A percentile compares a stretch with the other conserved stretches of the same genome.
Evolutionary conservation across 2,888 invertebrate species (phyloP).

Genomic region (Zygogramma bicolorata): DNA sequence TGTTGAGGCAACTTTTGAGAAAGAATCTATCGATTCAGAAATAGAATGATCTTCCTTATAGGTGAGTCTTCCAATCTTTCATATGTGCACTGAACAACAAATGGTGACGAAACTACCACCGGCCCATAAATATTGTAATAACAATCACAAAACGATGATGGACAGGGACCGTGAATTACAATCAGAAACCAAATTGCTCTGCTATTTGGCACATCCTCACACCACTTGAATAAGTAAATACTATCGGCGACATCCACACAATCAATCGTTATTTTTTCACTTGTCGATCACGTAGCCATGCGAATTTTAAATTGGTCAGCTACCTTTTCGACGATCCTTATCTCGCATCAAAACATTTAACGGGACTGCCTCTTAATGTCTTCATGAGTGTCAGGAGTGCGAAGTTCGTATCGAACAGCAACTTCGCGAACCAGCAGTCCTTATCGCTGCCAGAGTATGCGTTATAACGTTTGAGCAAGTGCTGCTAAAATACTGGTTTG

Average conservation of each 20-base stretch:
- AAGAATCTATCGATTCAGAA: too few relatives aligned
- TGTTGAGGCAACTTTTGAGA: too few relatives aligned
- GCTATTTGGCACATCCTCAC: not conserved
- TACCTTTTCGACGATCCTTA: constrained; percentile 8
- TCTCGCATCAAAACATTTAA: constrained; percentile 16
- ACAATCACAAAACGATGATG: too few relatives aligned
- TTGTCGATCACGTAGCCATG: not conserved
- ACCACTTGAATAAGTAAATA: not conserved
- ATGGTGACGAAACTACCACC: too few relatives aligned
- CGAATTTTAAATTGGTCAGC: constrained; percentile 5
- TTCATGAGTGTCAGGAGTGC: constrained; percentile 20
- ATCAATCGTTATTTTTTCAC: not conserved
- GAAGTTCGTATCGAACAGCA: constrained; percentile 20
- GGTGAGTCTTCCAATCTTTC: too few relatives aligned
- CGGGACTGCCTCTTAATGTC: constrained; percentile 21
- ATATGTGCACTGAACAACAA: too few relatives aligned
- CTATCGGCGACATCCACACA: not conserved
- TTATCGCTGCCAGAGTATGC: constrained; percentile 17
- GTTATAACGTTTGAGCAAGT: constrained; percentile 20
- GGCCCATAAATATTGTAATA: too few relatives aligned
- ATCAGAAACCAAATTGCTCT: not conserved
- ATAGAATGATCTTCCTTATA: too few relatives aligned
- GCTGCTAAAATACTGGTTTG: constrained; percentile 23
- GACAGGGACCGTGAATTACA: too few relatives aligned
- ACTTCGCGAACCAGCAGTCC: constrained; percentile 17